Conservation (phyloP, 1,140 invertebrate genomes). For the Nasonia giraulti region DNA sequence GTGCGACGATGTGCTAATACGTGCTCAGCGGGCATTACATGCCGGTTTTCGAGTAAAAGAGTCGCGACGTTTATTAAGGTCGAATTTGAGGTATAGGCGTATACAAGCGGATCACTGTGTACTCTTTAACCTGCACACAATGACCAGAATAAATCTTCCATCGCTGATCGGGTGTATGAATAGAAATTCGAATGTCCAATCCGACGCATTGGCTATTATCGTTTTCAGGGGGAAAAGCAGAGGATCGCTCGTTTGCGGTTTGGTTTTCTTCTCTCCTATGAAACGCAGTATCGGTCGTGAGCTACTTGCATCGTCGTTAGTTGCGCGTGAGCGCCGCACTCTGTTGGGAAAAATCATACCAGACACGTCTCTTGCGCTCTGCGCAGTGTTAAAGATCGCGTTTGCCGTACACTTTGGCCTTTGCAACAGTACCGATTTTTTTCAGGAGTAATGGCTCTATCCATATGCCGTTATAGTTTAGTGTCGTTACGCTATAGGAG, state of each 20-base stretch:
- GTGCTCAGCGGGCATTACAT: no score
- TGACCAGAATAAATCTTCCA: no score
- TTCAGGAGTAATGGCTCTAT: not conserved
- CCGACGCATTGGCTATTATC: not conserved
- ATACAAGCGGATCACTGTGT: no score
- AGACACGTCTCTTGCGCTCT: not conserved
- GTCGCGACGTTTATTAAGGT: not conserved
- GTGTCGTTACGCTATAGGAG: not conserved
- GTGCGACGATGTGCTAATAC: no score
- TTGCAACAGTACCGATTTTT: not conserved
- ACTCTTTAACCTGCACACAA: not conserved
- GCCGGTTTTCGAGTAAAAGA: no score
- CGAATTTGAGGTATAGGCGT: not conserved
- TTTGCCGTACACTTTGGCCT: not conserved
- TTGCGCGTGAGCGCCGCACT: conserved; percentile 9
- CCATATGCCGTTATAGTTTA: not conserved
- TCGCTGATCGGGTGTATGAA: not conserved
- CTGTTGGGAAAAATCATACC: not conserved
- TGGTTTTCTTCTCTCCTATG: not conserved
- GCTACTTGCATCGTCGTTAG: conserved; percentile 26
- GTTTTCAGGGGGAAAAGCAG: not conserved
- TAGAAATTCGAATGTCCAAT: not conserved
- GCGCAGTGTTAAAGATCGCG: not conserved
- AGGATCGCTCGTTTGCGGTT: conserved; percentile 15
- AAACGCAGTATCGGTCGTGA: conserved; percentile 6